Base-by-base conservation (phyloP, 2,888 invertebrate genomes). In the Ichneumon xanthorius region DNA sequence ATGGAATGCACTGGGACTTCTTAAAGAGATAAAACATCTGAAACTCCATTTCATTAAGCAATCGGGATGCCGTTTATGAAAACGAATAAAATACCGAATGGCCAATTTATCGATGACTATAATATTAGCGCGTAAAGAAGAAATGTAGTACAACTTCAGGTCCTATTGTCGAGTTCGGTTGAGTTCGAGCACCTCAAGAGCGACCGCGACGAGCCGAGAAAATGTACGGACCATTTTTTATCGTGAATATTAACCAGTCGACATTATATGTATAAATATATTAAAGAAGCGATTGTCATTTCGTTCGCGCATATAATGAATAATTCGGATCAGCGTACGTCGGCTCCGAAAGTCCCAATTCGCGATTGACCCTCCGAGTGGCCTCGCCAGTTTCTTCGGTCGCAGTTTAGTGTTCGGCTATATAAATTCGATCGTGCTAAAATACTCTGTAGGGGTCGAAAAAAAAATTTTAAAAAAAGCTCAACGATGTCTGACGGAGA, bases 241-340 rank as follows among this genome's bases (percentile, higher is more conserved):
- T 67, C 53, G 37, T 73, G 26, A 67, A 22, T 67, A 40, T 67
- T 48, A n/a, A 45, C 9, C 14, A 14, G 53, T 7, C 67, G 26
- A 40, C 53, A 40, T 19, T 30, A n/a, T 11, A 61, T 26, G 16
- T 14, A 63, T 9, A 53, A 19, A 53, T 16, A 6, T 76, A 50
- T 63, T 65, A 48, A 50, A 67, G 19, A 9, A 45, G 70, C 70
- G 61, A 78, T 79, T 19, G 71, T 71, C 65, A 22, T 63, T 26
- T 61, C 48, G 37, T 50, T 71, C 33, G 63, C 61, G 22, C 50
- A 71, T 33, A 71, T 33, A n/a, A 80, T 71, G 71, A 80, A 80
- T 72, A 45, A 80, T 80, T 80, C 71, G 37, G 40, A 55, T 40
- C 37, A 19, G 19, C 4, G 6, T 22, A n/a, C n/a, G 19, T 53